Evolutionary conservation across 2,797 vertebrate genomes (phyloP).

Genomic region (Halcyon smyrnensis): DNA sequence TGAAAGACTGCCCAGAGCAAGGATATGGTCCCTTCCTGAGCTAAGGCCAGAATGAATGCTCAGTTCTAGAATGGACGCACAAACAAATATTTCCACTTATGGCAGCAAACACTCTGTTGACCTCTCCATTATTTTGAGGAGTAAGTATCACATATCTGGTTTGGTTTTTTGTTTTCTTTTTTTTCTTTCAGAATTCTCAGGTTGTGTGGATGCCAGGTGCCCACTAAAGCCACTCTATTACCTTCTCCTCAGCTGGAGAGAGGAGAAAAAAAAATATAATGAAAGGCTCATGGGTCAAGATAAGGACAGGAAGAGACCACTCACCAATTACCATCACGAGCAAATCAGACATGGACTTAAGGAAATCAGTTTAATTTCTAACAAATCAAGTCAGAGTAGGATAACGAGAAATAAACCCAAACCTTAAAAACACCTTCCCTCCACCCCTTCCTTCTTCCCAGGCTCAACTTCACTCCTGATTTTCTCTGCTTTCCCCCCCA

Average conservation of each 20-base stretch:
- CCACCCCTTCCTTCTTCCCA: no score
- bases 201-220: not conserved
- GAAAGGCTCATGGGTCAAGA: not conserved
- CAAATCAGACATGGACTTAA: not conserved
- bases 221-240: not conserved
- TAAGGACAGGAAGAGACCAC: not conserved
- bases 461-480: no score
- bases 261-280: no score
- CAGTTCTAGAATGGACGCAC: not conserved
- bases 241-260: not conserved
- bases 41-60: not conserved
- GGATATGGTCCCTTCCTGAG: not conserved
- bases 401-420: no score
- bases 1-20: not conserved
- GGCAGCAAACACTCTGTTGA: not conserved
- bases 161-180: not conserved
- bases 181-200: not conserved
- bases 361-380: not conserved
- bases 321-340: not conserved
- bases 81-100: not conserved
- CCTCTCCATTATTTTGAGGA: not conserved
- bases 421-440: no score
- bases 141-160: not conserved
- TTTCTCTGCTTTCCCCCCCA: no score
- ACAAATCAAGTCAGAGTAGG: no score